phyloP scores from a whole-genome alignment of 2,797 vertebrate genomes.

The Diplodus puntazzo region DNA sequence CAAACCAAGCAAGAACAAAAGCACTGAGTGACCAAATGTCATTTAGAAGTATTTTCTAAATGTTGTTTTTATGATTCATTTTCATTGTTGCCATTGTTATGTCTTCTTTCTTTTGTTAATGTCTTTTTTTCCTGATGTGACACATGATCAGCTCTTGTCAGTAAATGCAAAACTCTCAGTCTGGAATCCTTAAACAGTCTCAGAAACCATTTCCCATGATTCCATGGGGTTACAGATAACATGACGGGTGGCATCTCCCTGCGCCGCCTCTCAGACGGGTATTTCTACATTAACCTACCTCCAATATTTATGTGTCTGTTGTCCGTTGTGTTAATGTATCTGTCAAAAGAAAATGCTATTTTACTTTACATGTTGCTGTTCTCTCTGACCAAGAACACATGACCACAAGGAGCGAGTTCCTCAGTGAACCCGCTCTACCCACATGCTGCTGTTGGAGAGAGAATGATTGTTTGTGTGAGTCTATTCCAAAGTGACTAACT shows the following conservation, averaged over 20 bases:
- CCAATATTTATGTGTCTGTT: conserved; percentile 78
- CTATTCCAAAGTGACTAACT: conserved; percentile 83
- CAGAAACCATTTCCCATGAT: conserved; percentile 74
- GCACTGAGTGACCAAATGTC: conserved; percentile 87
- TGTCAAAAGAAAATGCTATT: conserved; percentile 44
- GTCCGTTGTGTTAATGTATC: conserved; percentile 67
- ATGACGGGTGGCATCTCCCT: conserved; percentile 58
- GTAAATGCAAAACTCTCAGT: conserved; percentile 71
- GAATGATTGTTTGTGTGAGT: conserved; percentile 67
- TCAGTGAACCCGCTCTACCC: conserved; percentile 58
- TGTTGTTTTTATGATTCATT: conserved; percentile 64
- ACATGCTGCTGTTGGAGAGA: conserved; percentile 83
- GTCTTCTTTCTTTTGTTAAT: conserved; percentile 30
- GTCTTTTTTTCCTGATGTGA: conserved; percentile 43
- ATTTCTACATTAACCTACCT: conserved; percentile 84
- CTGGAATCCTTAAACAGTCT: conserved; percentile 61
- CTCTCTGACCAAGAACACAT: conserved; percentile 76
- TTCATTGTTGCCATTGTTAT: conserved; percentile 61
- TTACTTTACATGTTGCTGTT: conserved; percentile 62
- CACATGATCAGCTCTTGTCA: conserved; percentile 61
- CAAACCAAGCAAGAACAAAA: conserved; percentile 80
- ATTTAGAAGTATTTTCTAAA: conserved; percentile 79
- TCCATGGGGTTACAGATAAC: conserved; percentile 72
- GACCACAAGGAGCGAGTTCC: conserved; percentile 67
- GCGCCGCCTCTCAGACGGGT: conserved; percentile 80